phyloP scores from a whole-genome alignment of 2,113 vertebrate species.

The Polypterus bichir region DNA sequence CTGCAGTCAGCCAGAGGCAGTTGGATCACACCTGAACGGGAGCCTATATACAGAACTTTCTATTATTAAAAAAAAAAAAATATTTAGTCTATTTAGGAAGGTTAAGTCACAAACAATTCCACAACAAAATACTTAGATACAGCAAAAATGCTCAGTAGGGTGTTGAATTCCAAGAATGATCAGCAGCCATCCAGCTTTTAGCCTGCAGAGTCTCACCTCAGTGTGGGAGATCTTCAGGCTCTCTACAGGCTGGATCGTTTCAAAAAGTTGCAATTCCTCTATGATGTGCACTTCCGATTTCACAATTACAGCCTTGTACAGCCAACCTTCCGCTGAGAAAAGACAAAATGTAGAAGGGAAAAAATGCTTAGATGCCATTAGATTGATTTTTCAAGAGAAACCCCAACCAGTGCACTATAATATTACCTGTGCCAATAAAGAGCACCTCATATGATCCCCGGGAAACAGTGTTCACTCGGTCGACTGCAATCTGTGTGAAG shows the following conservation, averaged over 20 bases:
- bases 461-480: constrained; percentile 58
- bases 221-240: constrained; percentile 72
- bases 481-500: constrained; percentile 80
- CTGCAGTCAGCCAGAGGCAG: constrained; percentile 77
- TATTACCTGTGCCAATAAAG: constrained; percentile 83
- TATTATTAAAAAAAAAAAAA: constrained; percentile 20
- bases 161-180: no score
- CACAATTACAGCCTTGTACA: constrained; percentile 74
- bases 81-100: background rate
- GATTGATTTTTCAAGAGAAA: no score
- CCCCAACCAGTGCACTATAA: fast-evolving
- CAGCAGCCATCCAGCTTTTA: no score
- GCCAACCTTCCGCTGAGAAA: constrained; percentile 67
- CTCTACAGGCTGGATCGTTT: constrained; percentile 64
- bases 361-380: background rate
- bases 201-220: constrained; percentile 49
- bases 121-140: no score
- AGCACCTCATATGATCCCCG: constrained; percentile 67
- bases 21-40: constrained; percentile 73
- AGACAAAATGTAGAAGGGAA: constrained; percentile 4
- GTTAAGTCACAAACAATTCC: background rate
- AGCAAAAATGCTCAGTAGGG: no score
- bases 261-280: constrained; percentile 89
- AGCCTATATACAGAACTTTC: constrained; percentile 85
- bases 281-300: constrained; percentile 68